phyloP scores from a whole-genome alignment of 2,888 invertebrate species.

The Cheilosia variabilis region DNA sequence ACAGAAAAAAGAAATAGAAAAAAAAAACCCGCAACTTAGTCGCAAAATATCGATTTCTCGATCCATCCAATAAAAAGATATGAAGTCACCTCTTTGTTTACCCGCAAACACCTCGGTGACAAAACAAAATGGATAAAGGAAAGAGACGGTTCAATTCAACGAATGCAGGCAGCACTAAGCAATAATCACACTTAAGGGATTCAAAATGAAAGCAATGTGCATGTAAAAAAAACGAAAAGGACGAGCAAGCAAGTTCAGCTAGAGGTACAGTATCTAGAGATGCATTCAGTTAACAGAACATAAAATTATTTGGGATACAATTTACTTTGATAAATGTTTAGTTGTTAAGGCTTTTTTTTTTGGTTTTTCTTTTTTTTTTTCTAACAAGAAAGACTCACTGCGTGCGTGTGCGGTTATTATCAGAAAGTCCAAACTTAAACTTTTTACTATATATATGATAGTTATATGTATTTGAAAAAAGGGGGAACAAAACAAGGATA shows the following conservation, averaged over 20 bases:
- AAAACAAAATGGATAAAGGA: background rate
- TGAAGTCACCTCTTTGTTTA: background rate
- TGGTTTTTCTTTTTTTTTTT: constrained; percentile 40
- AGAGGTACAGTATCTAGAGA: constrained; percentile 35
- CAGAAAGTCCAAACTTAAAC: constrained; percentile 83
- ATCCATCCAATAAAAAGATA: constrained; percentile 1
- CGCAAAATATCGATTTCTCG: constrained; percentile 33
- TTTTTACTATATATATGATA: constrained; percentile 50
- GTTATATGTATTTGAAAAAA: constrained; percentile 39
- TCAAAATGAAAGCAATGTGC: background rate
- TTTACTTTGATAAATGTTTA: constrained; percentile 59
- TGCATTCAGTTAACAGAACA: constrained; percentile 30
- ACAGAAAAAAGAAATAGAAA: background rate
- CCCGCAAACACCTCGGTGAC: background rate
- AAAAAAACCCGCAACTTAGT: constrained; percentile 4
- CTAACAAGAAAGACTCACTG: constrained; percentile 82
- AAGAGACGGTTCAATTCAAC: too few relatives aligned
- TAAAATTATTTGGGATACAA: constrained; percentile 32
- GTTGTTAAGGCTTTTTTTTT: constrained; percentile 51
- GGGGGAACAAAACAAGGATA: constrained; percentile 19
- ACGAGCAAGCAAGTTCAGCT: constrained; percentile 7
- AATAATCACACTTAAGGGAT: background rate
- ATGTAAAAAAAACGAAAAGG: background rate
- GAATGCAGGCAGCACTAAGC: background rate
- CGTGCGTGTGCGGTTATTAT: constrained; percentile 84